Base-by-base conservation (phyloP, 92 coral and sea anemone species). In the Palythoa grandiflora region DNA sequence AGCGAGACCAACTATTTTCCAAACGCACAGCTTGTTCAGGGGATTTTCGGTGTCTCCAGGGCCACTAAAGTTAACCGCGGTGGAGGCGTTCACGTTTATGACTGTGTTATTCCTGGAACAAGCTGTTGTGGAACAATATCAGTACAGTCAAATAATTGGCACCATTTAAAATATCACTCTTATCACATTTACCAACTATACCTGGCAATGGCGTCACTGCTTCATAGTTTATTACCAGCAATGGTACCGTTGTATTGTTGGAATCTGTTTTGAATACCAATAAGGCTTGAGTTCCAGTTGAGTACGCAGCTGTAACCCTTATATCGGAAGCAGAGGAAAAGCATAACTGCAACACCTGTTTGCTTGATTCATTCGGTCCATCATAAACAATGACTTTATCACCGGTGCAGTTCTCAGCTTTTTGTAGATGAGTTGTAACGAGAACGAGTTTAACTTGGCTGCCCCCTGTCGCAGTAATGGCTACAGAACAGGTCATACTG, bases 1-100 rank as follows among this genome's bases (percentile, higher is more conserved):
- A 0, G 16, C 39, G 2, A 73, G 84, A 17, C 50, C 84, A 40
- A 79, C 38, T 61, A 79, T 12, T 60, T 40, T 65, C 84, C 84
- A 79, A 5, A 20, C 54, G 28, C 84, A 79, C 19, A 60, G 4
- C 53, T 79, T 79, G 73, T 39, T 79, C 2, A 53, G 14, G 14
- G 84, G 55, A 36, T 61, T 61, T 8, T 13, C 14, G 54, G 12
- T 57, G 55, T 39, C 3, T 12, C 2, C 54, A 1, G 84, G 84
- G 21, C 84, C 84, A 17, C 54, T 79, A 9, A 79, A 38, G 16
- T 48, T 61, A 28, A n/a, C 53, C 38, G 38, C 51, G 21, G 52
- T 21, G 36, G 84, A 79, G 2, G 73, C 7, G 38, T 79, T 79
- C 12, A 79, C 84, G 36, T 39, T 39, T 38, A 79, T n/a, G 19